Base-by-base conservation (phyloP, 2,888 invertebrate genomes). In the Mellilla xanthometata region DNA sequence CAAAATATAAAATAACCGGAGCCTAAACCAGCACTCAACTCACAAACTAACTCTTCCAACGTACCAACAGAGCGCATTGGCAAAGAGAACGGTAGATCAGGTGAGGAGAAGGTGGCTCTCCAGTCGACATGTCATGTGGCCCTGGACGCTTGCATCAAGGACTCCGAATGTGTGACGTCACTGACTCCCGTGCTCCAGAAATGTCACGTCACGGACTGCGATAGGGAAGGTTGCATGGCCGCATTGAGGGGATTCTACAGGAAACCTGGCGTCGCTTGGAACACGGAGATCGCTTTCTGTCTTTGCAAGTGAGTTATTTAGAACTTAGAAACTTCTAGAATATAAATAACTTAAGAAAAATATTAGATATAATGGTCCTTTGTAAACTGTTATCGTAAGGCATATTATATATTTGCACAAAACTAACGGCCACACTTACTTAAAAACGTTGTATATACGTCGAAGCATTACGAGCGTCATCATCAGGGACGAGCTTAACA, bases 91-190 rank as follows among this genome's bases (percentile, higher is more conserved):
- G 83, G 89, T 89, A 84, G 83, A 89, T 68, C 87, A 80, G 84
- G 85, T 84, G 81, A 83, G 56, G 88, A 88, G 46, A 91, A 91
- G 75, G 87, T 92, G 73, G 91, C 92, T 24, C 92, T 94, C 49
- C 93, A 96, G 85, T 96, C 96, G 68, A 97, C 97, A 62, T 97
- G 97, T 83, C 96, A 96, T 83, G 93, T 94, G 60, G 96, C 96
- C 33, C 89, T 95, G 88, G 94, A 94, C 71, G 92, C 93, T 50
- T 95, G 94, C 86, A 95, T 95, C 82, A 95, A 94, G 81, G 94
- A 96, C 87, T 92, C 92, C 65, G 93, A 94, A 72, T 97, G 97
- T 77, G 93, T 93, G 74, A 91, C 92, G 62, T 92, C 95, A 43
- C 88, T 97, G 67, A 94, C 95, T 39, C 95, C 96, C n/a, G 95